A percentile compares a stretch with the other conserved stretches of the same genome.
phyloP scores from a whole-genome alignment of 2,888 invertebrate species.

The Fragum fragum region DNA sequence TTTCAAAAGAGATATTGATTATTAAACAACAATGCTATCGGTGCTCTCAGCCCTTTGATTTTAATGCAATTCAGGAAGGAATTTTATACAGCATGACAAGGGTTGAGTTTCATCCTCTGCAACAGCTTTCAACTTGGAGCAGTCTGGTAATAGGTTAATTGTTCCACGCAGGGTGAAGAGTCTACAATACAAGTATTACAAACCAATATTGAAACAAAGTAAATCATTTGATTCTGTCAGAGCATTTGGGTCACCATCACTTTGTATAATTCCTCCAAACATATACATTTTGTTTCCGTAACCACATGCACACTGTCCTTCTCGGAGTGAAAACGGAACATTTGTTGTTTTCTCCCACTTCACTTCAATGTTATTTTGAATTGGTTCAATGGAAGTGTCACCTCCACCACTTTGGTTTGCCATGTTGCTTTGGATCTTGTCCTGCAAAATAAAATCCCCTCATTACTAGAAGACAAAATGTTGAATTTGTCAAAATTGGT shows the following conservation, averaged over 20 bases:
- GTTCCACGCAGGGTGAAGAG: too few relatives aligned
- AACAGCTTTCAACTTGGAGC: too few relatives aligned
- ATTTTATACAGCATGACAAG: too few relatives aligned
- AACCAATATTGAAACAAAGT: constrained; percentile 80
- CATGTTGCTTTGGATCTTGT: constrained; percentile 35
- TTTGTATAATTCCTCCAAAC: constrained; percentile 84
- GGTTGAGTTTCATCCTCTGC: too few relatives aligned
- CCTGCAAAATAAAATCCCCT: background rate
- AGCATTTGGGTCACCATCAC: constrained; percentile 61
- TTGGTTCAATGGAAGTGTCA: constrained; percentile 36
- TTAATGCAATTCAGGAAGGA: too few relatives aligned
- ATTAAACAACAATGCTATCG: too few relatives aligned
- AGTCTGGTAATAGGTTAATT: too few relatives aligned
- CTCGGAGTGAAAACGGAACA: constrained; percentile 73
- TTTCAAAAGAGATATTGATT: too few relatives aligned
- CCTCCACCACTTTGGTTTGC: constrained; percentile 63
- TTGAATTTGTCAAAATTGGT: too few relatives aligned
- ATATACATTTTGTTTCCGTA: constrained; percentile 77
- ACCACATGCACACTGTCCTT: constrained; percentile 82
- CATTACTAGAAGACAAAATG: too few relatives aligned
- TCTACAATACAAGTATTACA: background rate
- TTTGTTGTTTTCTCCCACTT: constrained; percentile 69
- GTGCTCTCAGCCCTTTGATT: too few relatives aligned
- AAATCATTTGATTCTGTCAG: constrained; percentile 82
- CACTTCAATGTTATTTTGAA: constrained; percentile 63